Percentiles rank a stretch among this genome's conserved stretches.
Evolutionary conservation across 2,888 invertebrate genomes (phyloP).

Genomic region (Polymixis flavicincta): DNA sequence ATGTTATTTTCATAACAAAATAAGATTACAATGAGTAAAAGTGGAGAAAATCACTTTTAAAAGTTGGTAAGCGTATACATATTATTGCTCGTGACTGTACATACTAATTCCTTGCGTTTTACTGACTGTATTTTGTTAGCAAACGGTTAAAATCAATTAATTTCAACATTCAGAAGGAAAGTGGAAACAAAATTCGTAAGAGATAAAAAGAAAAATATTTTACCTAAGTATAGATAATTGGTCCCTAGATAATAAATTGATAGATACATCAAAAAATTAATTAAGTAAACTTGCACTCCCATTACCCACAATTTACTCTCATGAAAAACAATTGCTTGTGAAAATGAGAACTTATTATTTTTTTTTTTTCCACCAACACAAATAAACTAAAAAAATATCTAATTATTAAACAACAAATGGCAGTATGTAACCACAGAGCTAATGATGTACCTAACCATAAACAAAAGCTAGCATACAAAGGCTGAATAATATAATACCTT

Average conservation of each 20-base stretch:
- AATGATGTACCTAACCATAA: conserved; percentile 51
- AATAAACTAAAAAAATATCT: conserved; percentile 33
- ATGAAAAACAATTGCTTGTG: conserved; percentile 22
- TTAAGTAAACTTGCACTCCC: background rate
- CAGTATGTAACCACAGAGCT: conserved; percentile 38
- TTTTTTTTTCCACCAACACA: conserved; percentile 27
- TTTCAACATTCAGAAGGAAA: too few relatives aligned
- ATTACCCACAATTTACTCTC: conserved; percentile 3
- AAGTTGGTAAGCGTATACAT: too few relatives aligned
- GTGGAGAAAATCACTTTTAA: too few relatives aligned
- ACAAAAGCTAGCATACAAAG: conserved; percentile 53
- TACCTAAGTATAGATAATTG: too few relatives aligned
- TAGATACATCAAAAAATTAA: background rate
- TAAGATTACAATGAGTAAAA: too few relatives aligned
- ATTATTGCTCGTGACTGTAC: too few relatives aligned
- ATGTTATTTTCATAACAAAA: too few relatives aligned
- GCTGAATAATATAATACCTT: conserved; percentile 56
- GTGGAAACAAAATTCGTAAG: background rate
- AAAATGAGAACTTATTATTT: conserved; percentile 5
- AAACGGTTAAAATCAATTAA: too few relatives aligned
- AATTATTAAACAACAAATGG: conserved; percentile 54
- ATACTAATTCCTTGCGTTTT: background rate
- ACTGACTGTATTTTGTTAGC: too few relatives aligned
- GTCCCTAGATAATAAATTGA: background rate
- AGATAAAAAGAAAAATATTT: background rate